Evolutionary conservation across 2,888 invertebrate genomes (phyloP).

Genomic region (Mesochorus sp.): DNA sequence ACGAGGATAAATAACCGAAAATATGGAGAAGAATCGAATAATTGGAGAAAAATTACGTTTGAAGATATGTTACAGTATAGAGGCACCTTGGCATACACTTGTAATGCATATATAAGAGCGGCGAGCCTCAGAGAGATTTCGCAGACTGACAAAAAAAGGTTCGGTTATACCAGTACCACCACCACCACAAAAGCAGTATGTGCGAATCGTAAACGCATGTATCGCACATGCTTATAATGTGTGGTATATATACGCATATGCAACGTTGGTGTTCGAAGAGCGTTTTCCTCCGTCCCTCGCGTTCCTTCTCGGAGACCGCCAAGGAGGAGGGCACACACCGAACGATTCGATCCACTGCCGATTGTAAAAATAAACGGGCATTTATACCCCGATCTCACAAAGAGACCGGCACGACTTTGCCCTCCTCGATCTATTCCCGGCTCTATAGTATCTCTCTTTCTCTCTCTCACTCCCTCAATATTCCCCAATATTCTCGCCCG

Average conservation of each 20-base stretch:
- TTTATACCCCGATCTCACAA: slow-evolving; percentile 61
- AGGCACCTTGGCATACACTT: background rate
- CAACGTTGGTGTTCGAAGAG: slow-evolving; percentile 38
- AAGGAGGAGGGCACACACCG: slow-evolving; percentile 55
- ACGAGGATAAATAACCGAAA: background rate
- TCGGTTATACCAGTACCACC: slow-evolving; percentile 59
- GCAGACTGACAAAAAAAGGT: slow-evolving; percentile 77
- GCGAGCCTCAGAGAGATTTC: slow-evolving; percentile 77
- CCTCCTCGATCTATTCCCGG: slow-evolving; percentile 54
- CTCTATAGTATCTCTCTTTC: slow-evolving; percentile 31
- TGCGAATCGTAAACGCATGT: slow-evolving; percentile 77
- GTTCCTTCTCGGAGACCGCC: slow-evolving; percentile 22
- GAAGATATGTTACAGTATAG: background rate
- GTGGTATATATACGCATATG: slow-evolving; percentile 27
- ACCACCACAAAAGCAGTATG: no score
- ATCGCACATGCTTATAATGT: slow-evolving; percentile 76
- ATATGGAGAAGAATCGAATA: slow-evolving; percentile 12
- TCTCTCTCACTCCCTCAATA: background rate
- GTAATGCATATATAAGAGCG: slow-evolving; percentile 32
- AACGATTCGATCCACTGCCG: slow-evolving; percentile 74
- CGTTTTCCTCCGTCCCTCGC: slow-evolving; percentile 49
- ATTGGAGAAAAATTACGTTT: slow-evolving; percentile 5
- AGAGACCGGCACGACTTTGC: slow-evolving; percentile 55
- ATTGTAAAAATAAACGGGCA: slow-evolving; percentile 76
- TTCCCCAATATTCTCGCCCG: slow-evolving; percentile 32